Evolutionary conservation across 2,888 invertebrate species (phyloP).

Genomic region (Chalcis sispes): DNA sequence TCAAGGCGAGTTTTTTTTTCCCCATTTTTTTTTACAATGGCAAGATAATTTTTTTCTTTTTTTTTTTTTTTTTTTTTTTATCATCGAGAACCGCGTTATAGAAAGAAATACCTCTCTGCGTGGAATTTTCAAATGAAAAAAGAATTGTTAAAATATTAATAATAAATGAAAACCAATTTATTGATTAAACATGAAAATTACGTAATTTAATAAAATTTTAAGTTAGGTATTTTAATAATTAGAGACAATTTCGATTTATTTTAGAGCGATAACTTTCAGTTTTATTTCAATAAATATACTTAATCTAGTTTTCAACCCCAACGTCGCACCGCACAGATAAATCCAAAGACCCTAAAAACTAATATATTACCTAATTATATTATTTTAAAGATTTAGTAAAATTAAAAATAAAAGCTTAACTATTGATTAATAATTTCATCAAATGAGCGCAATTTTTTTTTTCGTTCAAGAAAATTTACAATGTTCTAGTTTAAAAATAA

Average conservation of each 20-base stretch:
- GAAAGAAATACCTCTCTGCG: constrained; percentile 5
- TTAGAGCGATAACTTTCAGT: not conserved
- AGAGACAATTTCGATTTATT: not conserved
- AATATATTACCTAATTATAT: too few species aligned
- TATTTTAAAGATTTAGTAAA: too few species aligned
- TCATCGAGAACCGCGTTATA: not conserved
- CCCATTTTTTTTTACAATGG: not conserved
- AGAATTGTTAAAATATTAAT: not conserved
- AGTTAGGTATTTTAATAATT: not conserved
- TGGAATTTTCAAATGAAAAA: not conserved
- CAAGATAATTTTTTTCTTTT: constrained; percentile 7
- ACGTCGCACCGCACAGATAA: too few species aligned
- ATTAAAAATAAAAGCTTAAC: too few species aligned
- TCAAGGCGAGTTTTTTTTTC: constrained; percentile 25
- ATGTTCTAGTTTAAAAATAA: too few species aligned
- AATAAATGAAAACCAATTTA: not conserved
- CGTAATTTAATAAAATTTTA: not conserved
- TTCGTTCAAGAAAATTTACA: too few species aligned
- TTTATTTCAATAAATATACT: too few species aligned
- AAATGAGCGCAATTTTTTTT: too few species aligned
- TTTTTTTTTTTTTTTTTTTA: not conserved
- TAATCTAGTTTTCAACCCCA: too few species aligned
- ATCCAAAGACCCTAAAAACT: too few species aligned
- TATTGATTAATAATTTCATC: too few species aligned
- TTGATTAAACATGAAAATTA: not conserved